Percentiles rank a stretch among this genome's conserved stretches.
Evolutionary conservation across 2,113 vertebrate genomes (phyloP).

Genomic region (Catharus fuscescens): DNA sequence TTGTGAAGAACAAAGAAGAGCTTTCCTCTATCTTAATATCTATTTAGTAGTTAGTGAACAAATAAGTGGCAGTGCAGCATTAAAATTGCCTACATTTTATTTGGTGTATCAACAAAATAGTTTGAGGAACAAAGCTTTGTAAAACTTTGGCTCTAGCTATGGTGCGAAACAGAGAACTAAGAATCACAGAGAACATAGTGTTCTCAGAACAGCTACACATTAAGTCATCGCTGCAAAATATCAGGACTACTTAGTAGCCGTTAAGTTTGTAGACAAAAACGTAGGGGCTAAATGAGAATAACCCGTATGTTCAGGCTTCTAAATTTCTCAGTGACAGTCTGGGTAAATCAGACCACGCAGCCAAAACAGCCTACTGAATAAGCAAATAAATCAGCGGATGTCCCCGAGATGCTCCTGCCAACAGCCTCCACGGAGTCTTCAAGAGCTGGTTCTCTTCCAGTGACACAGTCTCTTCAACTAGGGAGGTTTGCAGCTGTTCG

Average conservation of each 20-base stretch:
- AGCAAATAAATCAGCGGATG: background rate
- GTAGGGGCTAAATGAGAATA: background rate
- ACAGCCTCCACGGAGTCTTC: too few species aligned
- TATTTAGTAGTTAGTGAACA: background rate
- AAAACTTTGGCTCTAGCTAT: background rate
- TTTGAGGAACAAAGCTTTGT: background rate
- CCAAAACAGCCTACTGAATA: background rate
- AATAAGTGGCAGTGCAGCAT: background rate
- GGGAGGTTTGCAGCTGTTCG: rapidly evolving
- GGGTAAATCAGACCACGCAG: background rate
- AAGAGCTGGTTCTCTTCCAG: background rate
- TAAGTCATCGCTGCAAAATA: background rate
- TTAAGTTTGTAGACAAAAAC: background rate
- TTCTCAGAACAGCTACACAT: background rate
- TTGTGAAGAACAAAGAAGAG: background rate
- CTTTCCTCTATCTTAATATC: background rate
- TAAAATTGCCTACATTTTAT: rapidly evolving
- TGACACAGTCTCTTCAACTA: rapidly evolving
- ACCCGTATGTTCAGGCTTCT: background rate
- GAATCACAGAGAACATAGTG: background rate
- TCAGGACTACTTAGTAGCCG: background rate
- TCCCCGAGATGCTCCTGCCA: background rate
- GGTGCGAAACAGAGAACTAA: background rate
- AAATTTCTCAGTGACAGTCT: background rate
- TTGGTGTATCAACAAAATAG: background rate